Evolutionary conservation across 2,888 invertebrate species (phyloP), one percentile per base, ranked within the genome.

Genomic region (Trissonchulus sp.): DNA sequence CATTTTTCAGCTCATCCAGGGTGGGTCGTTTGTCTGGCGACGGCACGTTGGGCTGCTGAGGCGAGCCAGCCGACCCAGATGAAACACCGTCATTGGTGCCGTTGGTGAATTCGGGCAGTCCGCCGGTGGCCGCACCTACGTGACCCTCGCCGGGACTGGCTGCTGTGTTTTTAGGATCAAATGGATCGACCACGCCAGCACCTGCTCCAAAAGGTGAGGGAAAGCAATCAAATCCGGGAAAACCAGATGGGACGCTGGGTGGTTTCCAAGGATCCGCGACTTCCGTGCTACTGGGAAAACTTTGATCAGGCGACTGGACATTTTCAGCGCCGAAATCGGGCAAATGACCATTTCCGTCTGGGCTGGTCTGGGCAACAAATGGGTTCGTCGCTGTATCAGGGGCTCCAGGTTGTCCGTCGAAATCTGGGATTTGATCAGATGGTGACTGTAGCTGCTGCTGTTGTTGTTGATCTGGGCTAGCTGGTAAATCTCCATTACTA

Each of bases 1-100:
- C 88, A 68, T 91, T n/a, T 36, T 73, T 68, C 68, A 75, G 28
- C 8, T 75, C 60, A 2, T 76, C 76, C 2, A 68, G 8, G n/a
- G 31, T 35, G 3, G 28, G 28, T 15, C 37, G 71, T n/a, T n/a
- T n/a, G n/a, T n/a, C n/a, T n/a, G n/a, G n/a, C n/a, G n/a, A n/a
- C n/a, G n/a, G n/a, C 8, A 30, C 68, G 28, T 28, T 18, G 8
- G 8, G 15, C 18, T 15, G 15, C 34, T 69, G 8, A 8, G 48
- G 48, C 23, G 48, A 48, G n/a, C n/a, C n/a, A 15, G 23, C 23
- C 8, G 23, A 15, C 23, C 48, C 48, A 48, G 48, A 23, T 15
- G 8, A 15, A 23, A 23, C 48, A 15, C 48, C 48, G 8, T 23
- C 48, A 23, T 23, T 23, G 23, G 8, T 48, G 23, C 48, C 48